These are phyloP conservation scores for Spicauda simplicius DNA, from an alignment of 2,888 invertebrate species.

Conservation along the genomic window DNA sequence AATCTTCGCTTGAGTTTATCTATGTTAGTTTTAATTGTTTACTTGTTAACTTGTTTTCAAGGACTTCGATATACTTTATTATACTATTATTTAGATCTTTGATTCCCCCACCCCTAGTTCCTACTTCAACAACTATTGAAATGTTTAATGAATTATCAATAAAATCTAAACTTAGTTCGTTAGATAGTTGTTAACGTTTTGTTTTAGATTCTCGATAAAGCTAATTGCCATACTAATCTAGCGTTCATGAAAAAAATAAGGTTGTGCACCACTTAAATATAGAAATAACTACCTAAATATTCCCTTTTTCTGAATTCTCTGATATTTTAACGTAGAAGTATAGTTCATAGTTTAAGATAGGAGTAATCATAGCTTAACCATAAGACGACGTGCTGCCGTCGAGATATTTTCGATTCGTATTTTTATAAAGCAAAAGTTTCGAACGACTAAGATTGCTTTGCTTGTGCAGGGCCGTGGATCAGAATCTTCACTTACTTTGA, in stretches of 20 bases:
- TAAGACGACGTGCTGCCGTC: conserved; percentile 80
- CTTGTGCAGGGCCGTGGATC: conserved; percentile 79
- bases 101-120: conserved; percentile 70
- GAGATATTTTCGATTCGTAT: conserved; percentile 84
- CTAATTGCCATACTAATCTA: conserved; percentile 79
- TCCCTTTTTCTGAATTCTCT: conserved; percentile 84
- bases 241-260: conserved; percentile 83
- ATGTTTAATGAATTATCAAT: conserved; percentile 58
- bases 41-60: conserved; percentile 32
- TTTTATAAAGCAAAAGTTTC: conserved; percentile 84
- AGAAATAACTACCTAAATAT: conserved; percentile 78
- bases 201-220: conserved; percentile 71
- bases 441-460: conserved; percentile 81
- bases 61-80: conserved; percentile 41
- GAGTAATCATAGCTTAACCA: conserved; percentile 79
- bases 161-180: conserved; percentile 64
- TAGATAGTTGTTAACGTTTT: conserved; percentile 60
- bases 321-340: conserved; percentile 81
- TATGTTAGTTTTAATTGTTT: conserved; percentile 42
- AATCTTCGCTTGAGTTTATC: conserved; percentile 46
- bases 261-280: conserved; percentile 84
- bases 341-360: conserved; percentile 78
- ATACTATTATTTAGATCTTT: conserved; percentile 48
- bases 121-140: conserved; percentile 65
- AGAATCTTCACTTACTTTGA: conserved; percentile 50